phyloP scores from a whole-genome alignment of 64 coral and sea anemone species.

The Porites lutea region DNA sequence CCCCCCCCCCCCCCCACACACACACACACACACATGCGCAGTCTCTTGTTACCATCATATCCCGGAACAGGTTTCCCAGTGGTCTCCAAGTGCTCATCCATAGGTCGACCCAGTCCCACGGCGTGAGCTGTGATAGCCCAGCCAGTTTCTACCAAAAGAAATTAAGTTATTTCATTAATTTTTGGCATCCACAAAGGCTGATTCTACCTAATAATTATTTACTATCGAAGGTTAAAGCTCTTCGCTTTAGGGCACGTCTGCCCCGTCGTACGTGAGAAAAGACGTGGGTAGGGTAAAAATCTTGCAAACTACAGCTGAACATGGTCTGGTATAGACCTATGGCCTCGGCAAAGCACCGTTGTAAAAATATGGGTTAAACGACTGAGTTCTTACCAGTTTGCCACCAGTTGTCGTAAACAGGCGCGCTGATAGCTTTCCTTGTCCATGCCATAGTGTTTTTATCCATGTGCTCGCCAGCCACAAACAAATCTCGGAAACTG shows the following conservation, averaged over 20 bases:
- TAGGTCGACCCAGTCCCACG: conserved; percentile 91
- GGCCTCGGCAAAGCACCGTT: too few relatives aligned
- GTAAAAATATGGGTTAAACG: too few relatives aligned
- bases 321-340: too few relatives aligned
- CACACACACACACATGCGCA: too few relatives aligned
- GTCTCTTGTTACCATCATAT: conserved; percentile 75
- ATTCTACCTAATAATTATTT: too few relatives aligned
- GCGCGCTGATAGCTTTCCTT: conserved; percentile 78
- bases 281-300: too few relatives aligned
- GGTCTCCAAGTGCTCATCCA: conserved; percentile 90
- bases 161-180: background rate
- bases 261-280: too few relatives aligned
- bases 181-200: background rate
- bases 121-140: conserved; percentile 98
- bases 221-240: too few relatives aligned
- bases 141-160: conserved; percentile 75
- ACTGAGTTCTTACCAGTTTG: conserved; percentile 75
- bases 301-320: too few relatives aligned
- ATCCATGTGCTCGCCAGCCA: conserved; percentile 96
- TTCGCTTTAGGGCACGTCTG: too few relatives aligned
- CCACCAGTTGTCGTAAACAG: conserved; percentile 99
- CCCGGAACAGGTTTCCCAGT: conserved; percentile 98
- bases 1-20: too few relatives aligned
- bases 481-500: conserved; percentile 95
- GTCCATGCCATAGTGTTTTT: conserved; percentile 94